Evolutionary conservation across 2,797 vertebrate genomes (phyloP).

Genomic region (Trematomus bernacchii): DNA sequence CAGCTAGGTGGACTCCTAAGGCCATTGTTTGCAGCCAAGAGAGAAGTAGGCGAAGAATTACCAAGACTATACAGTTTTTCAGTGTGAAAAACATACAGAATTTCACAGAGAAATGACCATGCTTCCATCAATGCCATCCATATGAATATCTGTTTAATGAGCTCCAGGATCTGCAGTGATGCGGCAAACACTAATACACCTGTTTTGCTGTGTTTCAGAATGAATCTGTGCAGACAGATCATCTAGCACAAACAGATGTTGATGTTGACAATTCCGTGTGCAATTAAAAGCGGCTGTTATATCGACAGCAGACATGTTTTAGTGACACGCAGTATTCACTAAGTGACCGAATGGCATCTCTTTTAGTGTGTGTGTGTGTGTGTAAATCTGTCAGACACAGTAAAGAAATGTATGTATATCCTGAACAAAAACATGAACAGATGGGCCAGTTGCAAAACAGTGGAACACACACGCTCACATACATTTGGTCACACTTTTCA

Average conservation of each 20-base stretch:
- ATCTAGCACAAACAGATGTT: background rate
- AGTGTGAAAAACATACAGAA: background rate
- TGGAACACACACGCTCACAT: background rate
- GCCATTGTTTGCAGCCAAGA: slow-evolving; percentile 12
- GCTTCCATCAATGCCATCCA: slow-evolving; percentile 2
- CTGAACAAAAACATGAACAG: slow-evolving; percentile 25
- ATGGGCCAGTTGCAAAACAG: slow-evolving; percentile 5
- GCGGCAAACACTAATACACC: background rate
- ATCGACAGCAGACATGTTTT: background rate
- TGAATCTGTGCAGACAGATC: background rate
- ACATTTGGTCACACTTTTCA: slow-evolving; percentile 43
- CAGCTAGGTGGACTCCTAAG: slow-evolving; percentile 29
- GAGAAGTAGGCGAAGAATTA: slow-evolving; percentile 5
- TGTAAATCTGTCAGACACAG: slow-evolving; percentile 18
- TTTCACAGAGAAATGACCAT: slow-evolving; percentile 1
- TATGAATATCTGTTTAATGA: background rate
- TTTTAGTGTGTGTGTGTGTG: slow-evolving; percentile 10
- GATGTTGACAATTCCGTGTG: background rate
- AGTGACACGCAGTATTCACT: background rate
- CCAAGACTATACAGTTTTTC: background rate
- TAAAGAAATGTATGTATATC: slow-evolving; percentile 3
- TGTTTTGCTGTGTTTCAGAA: background rate
- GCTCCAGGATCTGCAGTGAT: background rate
- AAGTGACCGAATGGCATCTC: background rate
- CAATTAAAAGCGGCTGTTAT: slow-evolving; percentile 9